Evolutionary conservation across 2,797 vertebrate species (phyloP), one percentile per base, ranked within the genome.

Genomic region (Holocentrus rufus): DNA sequence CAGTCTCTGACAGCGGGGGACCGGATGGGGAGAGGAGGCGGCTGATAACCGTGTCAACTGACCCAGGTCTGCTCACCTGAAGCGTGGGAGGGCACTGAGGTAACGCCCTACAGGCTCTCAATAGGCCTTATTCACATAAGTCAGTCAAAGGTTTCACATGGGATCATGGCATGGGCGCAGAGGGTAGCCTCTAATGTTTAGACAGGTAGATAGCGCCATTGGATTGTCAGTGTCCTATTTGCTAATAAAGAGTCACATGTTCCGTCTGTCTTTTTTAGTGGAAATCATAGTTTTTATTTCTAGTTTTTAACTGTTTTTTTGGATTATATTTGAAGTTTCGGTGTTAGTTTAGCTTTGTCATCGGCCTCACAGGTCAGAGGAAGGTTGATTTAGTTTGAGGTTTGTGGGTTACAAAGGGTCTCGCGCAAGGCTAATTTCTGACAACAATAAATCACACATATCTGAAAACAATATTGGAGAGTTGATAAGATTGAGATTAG

Each of bases 141-240:
- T 87, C 88, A 90, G 90, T 89, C 90, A 92, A 91, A 93, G 91
- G 91, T 92, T 92, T 89, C 87, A 83, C 84, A 84, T 79, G 79
- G 84, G 91, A 85, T 85, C 90, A 87, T 23, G 63, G 66, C 76
- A 68, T 49, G 77, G 74, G 82, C 18, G 2, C 71, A 76, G 42
- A 68, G 66, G 79, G 72, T 75, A 68, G 89, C 70, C 66, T 68
- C 76, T 53, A 25, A 36, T 91, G 79, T 92, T 91, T 89, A 36
- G 76, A 91, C 83, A 90, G 85, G 85, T 55, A 86, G 90, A 92
- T 92, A 91, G 68, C 22, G 49, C 18, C 25, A 50, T 25, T 88
- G 78, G 76, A 86, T 86, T 87, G 84, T 72, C 70, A 17, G 44
- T 25, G 22, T 64, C 58, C 61, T 22, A 44, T 55, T 58, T 22